A percentile compares a stretch with the other conserved stretches of the same genome.
Conservation (phyloP, 2,113 vertebrate genomes). For the Plecturocebus donacophilus region DNA sequence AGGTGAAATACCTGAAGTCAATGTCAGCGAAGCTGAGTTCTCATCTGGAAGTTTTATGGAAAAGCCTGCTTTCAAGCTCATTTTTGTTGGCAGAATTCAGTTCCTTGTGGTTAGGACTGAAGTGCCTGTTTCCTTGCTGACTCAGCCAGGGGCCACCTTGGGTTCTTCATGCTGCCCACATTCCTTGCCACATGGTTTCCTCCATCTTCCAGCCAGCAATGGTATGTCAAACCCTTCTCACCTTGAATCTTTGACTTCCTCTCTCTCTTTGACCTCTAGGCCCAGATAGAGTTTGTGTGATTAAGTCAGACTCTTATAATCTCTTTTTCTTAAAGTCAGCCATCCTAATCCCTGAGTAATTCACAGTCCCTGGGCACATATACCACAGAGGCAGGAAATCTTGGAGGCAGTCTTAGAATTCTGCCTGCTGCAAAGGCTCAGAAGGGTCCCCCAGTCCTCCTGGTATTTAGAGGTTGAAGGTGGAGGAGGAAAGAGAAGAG, state of each 20-base stretch:
- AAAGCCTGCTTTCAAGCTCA: not conserved
- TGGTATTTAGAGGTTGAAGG: not conserved
- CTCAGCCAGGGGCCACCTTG: not conserved
- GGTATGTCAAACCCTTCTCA: not conserved
- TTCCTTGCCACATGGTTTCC: not conserved
- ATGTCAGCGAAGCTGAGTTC: not conserved
- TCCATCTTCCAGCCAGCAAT: not conserved
- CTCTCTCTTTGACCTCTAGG: not conserved
- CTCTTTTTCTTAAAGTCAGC: not conserved
- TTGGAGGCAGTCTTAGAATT: not conserved
- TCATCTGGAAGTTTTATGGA: not conserved
- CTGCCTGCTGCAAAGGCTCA: not conserved
- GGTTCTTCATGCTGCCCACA: too few species aligned
- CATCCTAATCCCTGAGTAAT: not conserved
- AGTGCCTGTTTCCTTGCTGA: not conserved
- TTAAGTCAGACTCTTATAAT: not conserved
- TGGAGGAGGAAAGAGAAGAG: not conserved
- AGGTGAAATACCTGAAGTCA: not conserved
- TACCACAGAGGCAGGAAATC: not conserved
- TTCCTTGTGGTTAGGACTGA: not conserved
- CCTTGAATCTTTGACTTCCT: not conserved
- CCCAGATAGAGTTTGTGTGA: not conserved
- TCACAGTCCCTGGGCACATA: not conserved
- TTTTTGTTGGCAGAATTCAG: not conserved
- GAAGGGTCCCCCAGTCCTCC: not conserved